phyloP scores from a whole-genome alignment of 2,113 vertebrate species.

The Anolis sagrei region DNA sequence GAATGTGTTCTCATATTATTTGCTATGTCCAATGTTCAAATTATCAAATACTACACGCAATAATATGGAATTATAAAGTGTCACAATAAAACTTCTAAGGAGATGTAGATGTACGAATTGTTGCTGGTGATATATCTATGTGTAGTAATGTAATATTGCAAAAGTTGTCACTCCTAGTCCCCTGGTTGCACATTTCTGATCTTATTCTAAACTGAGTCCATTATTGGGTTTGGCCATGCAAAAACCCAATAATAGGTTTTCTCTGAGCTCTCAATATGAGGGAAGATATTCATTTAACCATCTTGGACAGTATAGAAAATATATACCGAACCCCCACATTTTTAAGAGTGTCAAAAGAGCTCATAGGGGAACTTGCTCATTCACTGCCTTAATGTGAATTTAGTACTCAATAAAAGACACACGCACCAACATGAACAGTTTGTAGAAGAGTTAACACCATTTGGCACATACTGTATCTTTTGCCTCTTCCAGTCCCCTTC shows the following conservation, averaged over 20 bases:
- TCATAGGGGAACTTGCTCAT: background rate
- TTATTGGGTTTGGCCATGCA: too few relatives aligned
- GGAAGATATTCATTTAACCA: background rate
- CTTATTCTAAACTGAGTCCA: background rate
- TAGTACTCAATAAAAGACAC: background rate
- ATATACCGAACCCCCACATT: background rate
- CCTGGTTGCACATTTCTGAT: background rate
- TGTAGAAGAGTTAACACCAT: background rate
- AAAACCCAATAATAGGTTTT: too few relatives aligned
- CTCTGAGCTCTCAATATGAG: background rate
- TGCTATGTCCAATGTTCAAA: background rate
- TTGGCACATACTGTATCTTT: background rate
- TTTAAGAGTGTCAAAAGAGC: background rate
- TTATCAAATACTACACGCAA: background rate
- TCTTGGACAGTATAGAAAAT: background rate
- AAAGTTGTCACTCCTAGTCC: background rate
- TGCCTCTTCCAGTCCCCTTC: background rate
- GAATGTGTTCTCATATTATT: background rate
- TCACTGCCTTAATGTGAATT: background rate
- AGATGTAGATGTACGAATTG: background rate
- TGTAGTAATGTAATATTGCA: background rate
- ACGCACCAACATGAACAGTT: too few relatives aligned
- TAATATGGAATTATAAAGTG: background rate
- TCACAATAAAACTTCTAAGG: background rate
- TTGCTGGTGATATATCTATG: background rate